phyloP scores from a whole-genome alignment of 2,797 vertebrate genomes.

The Leptoclinus maculatus region DNA sequence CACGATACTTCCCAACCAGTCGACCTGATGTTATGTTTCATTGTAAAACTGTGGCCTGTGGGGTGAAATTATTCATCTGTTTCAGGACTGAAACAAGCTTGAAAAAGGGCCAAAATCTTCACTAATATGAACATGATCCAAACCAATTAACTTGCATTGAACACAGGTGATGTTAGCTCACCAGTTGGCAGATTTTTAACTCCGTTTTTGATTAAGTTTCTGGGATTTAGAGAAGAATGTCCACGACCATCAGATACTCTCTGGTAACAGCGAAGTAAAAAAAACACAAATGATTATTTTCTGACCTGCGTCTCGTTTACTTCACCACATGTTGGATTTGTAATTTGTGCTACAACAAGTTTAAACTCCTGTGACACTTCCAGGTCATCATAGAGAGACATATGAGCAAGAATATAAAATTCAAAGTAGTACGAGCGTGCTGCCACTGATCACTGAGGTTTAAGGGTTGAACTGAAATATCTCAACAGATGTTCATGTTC shows the following conservation, averaged over 20 bases:
- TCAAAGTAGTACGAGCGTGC: conserved; percentile 7
- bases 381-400: conserved; percentile 11
- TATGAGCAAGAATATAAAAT: conserved; percentile 37
- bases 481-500: not conserved
- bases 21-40: conserved; percentile 1
- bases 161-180: conserved; percentile 45
- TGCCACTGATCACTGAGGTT: conserved; percentile 22
- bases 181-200: conserved; percentile 36
- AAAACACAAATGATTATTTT: conserved; percentile 40
- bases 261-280: conserved; percentile 24
- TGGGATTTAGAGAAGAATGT: conserved; percentile 42
- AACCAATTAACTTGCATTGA: conserved; percentile 41
- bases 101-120: conserved; percentile 11
- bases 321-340: conserved; percentile 29
- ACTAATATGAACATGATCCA: conserved; percentile 33
- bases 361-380: conserved; percentile 34
- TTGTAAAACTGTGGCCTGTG: conserved; percentile 3
- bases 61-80: conserved; percentile 31
- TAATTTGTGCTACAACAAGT: conserved; percentile 22
- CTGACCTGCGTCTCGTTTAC: conserved; percentile 48
- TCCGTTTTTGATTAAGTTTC: conserved; percentile 32
- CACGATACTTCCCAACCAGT: not conserved
- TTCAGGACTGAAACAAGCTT: conserved; percentile 22
- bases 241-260: conserved; percentile 23
- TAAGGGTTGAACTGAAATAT: not conserved